phyloP scores from a whole-genome alignment of 30 jellyfish, hydroid and myxozoan genomes.

The Haliclystus octoradiatus region DNA sequence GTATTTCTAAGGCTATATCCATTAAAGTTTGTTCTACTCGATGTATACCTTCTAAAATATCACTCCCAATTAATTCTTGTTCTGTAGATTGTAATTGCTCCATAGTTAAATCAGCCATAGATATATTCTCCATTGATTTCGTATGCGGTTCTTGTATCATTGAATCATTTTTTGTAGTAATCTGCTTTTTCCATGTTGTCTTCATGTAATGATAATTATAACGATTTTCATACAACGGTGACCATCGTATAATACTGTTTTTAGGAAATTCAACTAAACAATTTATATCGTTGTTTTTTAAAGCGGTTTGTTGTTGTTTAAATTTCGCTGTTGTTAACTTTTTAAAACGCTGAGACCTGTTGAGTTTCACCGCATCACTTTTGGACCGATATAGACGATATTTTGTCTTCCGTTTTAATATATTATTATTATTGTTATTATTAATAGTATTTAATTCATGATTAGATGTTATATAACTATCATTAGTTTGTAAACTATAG shows the following conservation, averaged over 20 bases:
- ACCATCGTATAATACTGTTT: background rate
- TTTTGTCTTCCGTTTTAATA: background rate
- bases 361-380: background rate
- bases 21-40: background rate
- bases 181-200: background rate
- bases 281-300: background rate
- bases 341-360: background rate
- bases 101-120: background rate
- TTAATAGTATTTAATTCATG: background rate
- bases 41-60: background rate
- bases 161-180: background rate
- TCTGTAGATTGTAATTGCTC: background rate
- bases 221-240: background rate
- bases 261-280: background rate
- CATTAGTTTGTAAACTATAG: too few species aligned
- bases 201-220: background rate
- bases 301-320: background rate
- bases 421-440: background rate
- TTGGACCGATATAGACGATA: background rate
- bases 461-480: background rate
- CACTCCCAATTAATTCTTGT: background rate
- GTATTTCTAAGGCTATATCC: background rate
- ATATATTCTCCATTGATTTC: too few species aligned
- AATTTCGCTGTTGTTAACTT: background rate
- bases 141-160: too few species aligned